Conservation (phyloP, 2,888 invertebrate species). For the Cataglyphis cursor region DNA sequence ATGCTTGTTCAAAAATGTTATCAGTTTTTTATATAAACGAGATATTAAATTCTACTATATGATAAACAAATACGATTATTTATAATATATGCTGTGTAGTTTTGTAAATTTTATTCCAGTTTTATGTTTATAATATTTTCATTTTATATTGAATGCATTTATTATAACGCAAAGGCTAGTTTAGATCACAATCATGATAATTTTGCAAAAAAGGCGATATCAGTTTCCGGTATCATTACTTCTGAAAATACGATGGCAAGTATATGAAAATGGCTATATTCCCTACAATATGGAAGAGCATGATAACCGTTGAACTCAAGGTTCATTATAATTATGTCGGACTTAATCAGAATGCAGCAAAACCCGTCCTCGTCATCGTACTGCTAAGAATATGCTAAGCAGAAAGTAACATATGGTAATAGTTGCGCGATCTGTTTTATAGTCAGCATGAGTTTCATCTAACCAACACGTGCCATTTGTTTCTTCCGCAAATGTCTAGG, state of each 20-base stretch:
- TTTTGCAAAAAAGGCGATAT: constrained; percentile 48
- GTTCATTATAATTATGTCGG: constrained; percentile 76
- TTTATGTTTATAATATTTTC: neutral
- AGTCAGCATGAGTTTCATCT: constrained; percentile 32
- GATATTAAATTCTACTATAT: neutral
- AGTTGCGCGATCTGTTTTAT: constrained; percentile 44
- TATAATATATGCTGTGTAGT: neutral
- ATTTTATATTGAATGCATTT: constrained; percentile 26
- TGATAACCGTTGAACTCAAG: constrained; percentile 69
- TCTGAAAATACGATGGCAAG: constrained; percentile 62
- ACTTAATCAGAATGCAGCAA: constrained; percentile 73
- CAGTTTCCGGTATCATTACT: constrained; percentile 56
- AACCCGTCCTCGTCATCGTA: constrained; percentile 66
- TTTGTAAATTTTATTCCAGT: neutral
- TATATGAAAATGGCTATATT: constrained; percentile 56
- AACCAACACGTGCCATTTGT: constrained; percentile 63
- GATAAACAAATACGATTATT: neutral
- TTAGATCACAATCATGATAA: constrained; percentile 46
- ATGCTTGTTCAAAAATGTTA: neutral
- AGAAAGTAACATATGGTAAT: constrained; percentile 59
- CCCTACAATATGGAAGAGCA: constrained; percentile 70
- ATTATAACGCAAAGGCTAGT: constrained; percentile 47
- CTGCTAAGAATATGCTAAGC: constrained; percentile 65
- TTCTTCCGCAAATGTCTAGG: constrained; percentile 50
- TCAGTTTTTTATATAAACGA: neutral